Percentiles rank a stretch among this genome's conserved stretches.
Evolutionary conservation across 2,113 vertebrate genomes (phyloP).

Genomic region (Isurus oxyrinchus): DNA sequence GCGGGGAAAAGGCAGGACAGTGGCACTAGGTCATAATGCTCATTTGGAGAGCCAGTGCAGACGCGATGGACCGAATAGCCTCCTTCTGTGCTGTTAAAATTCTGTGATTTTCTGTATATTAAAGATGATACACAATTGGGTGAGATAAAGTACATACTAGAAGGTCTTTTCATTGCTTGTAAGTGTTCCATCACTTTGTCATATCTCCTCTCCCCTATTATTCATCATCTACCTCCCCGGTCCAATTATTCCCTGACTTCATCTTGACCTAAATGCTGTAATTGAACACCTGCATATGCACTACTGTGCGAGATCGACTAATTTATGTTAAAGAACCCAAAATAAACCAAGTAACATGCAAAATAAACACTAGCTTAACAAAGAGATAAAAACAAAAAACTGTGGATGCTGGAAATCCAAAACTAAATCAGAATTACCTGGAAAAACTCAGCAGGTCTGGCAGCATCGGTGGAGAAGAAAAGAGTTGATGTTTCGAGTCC

Average conservation of each 20-base stretch:
- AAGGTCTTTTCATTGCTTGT: not conserved
- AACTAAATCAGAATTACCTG: no score
- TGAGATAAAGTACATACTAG: not conserved
- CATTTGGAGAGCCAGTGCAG: no score
- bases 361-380: not conserved
- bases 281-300: not conserved
- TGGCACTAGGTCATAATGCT: no score
- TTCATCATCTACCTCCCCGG: not conserved
- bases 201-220: not conserved
- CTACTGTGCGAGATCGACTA: not conserved
- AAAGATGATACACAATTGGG: not conserved
- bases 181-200: not conserved
- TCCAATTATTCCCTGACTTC: not conserved
- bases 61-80: no score
- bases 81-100: no score
- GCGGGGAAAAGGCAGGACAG: no score
- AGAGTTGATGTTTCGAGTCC: no score
- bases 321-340: not conserved
- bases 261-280: not conserved
- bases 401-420: no score
- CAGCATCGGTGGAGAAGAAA: no score
- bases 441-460: no score
- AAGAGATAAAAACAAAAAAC: no score
- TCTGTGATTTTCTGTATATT: no score
- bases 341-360: not conserved